Percentiles rank a stretch among this genome's conserved stretches.
Evolutionary conservation across 2,888 invertebrate genomes (phyloP).

Genomic region (Noctua pronuba): DNA sequence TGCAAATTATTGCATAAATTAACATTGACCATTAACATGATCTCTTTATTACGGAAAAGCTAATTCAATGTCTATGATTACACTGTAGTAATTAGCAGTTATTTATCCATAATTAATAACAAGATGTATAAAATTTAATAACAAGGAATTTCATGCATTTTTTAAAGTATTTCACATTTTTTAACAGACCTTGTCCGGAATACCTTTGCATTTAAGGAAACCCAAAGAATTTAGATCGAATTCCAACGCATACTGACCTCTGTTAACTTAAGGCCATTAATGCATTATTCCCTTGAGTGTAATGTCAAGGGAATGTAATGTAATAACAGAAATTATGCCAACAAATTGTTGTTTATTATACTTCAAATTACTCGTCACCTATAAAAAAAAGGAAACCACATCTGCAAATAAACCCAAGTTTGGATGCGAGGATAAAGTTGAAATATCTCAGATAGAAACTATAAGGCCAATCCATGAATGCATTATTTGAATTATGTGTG

Average conservation of each 20-base stretch:
- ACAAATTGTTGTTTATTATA: neutral
- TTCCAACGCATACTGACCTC: conserved; percentile 35
- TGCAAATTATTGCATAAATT: no score
- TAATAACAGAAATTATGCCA: neutral
- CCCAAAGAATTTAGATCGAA: conserved; percentile 24
- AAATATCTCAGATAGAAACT: neutral
- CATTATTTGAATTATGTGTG: neutral
- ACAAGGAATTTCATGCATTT: conserved; percentile 29
- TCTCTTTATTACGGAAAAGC: conserved; percentile 4
- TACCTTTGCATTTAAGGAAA: conserved; percentile 30
- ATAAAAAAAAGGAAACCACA: neutral
- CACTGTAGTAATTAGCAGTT: conserved; percentile 2
- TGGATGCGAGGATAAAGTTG: neutral
- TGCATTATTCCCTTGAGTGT: conserved; percentile 38
- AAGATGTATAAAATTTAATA: conserved; percentile 8
- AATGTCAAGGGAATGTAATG: conserved; percentile 33
- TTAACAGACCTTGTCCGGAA: conserved; percentile 34
- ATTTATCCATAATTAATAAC: conserved; percentile 12
- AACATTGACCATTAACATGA: conserved; percentile 11
- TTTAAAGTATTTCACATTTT: conserved; percentile 33
- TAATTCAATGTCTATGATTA: conserved; percentile 16
- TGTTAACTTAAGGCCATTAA: conserved; percentile 27
- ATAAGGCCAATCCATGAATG: neutral
- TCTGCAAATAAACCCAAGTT: neutral
- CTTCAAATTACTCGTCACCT: neutral